phyloP scores from a whole-genome alignment of 2,797 vertebrate genomes.

The Rhincodon typus region DNA sequence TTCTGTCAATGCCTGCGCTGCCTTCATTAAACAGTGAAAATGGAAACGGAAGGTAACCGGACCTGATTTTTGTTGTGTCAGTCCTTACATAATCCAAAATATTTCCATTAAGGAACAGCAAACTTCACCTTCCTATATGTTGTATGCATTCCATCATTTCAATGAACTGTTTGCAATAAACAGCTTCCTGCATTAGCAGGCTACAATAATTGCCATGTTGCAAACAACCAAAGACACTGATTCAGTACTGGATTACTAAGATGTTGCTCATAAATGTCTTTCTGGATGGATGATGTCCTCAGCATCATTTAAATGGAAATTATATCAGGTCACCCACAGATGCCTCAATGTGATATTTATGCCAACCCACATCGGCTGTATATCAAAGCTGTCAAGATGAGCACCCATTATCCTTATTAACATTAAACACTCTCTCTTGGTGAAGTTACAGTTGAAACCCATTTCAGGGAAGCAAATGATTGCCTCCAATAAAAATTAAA shows the following conservation, averaged over 20 bases:
- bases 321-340: slow-evolving; percentile 22
- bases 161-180: not conserved
- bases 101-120: not conserved
- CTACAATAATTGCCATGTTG: not conserved
- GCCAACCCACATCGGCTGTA: not conserved
- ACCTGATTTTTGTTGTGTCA: not conserved
- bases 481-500: not conserved
- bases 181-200: not conserved
- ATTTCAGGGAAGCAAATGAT: not conserved
- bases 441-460: not conserved
- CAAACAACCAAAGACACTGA: not conserved
- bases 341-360: not conserved
- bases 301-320: slow-evolving; percentile 11
- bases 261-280: not conserved
- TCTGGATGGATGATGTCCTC: not conserved
- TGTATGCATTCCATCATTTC: not conserved
- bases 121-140: not conserved
- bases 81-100: not conserved
- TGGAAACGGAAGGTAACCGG: not conserved
- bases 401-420: not conserved
- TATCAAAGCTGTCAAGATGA: not conserved
- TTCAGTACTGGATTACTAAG: not conserved
- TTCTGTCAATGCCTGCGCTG: not conserved
- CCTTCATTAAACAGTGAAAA: not conserved
- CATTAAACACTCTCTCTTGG: not conserved